These are phyloP conservation scores for Disparrhopalites patrizii DNA, from an alignment of 2,888 invertebrate genomes.

Conservation along the genomic window DNA sequence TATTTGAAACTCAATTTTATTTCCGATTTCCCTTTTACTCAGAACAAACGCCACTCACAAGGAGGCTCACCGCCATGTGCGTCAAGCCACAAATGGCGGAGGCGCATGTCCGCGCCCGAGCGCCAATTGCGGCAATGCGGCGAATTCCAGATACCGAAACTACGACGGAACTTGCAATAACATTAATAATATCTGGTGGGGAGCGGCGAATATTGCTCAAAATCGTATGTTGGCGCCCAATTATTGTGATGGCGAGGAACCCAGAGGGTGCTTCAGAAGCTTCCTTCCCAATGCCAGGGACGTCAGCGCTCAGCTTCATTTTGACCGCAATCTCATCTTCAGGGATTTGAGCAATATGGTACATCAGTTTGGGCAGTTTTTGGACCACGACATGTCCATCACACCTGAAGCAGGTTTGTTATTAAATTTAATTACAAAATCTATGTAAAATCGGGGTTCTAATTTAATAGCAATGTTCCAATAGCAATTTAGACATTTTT, in stretches of 20 bases:
- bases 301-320: slow-evolving; percentile 67
- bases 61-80: neutral
- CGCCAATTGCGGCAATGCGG: slow-evolving; percentile 19
- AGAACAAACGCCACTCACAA: too few relatives aligned
- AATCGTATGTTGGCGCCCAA: slow-evolving; percentile 46
- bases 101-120: slow-evolving; percentile 26
- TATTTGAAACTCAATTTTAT: too few relatives aligned
- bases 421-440: too few relatives aligned
- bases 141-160: slow-evolving; percentile 40
- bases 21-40: too few relatives aligned
- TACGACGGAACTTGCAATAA: slow-evolving; percentile 50
- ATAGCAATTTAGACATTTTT: too few relatives aligned
- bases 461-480: too few relatives aligned
- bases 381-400: slow-evolving; percentile 42
- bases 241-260: slow-evolving; percentile 46
- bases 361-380: slow-evolving; percentile 45
- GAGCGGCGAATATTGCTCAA: slow-evolving; percentile 47
- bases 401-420: slow-evolving; percentile 38
- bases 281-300: slow-evolving; percentile 69
- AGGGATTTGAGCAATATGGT: slow-evolving; percentile 41
- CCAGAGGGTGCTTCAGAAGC: slow-evolving; percentile 36
- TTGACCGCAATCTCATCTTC: slow-evolving; percentile 58
- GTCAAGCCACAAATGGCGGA: slow-evolving; percentile 1
- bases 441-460: too few relatives aligned
- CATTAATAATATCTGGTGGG: slow-evolving; percentile 49